Percentiles rank a stretch among this genome's conserved stretches.
phyloP scores from a whole-genome alignment of 2,113 vertebrate genomes.

The Grammomys surdaster region DNA sequence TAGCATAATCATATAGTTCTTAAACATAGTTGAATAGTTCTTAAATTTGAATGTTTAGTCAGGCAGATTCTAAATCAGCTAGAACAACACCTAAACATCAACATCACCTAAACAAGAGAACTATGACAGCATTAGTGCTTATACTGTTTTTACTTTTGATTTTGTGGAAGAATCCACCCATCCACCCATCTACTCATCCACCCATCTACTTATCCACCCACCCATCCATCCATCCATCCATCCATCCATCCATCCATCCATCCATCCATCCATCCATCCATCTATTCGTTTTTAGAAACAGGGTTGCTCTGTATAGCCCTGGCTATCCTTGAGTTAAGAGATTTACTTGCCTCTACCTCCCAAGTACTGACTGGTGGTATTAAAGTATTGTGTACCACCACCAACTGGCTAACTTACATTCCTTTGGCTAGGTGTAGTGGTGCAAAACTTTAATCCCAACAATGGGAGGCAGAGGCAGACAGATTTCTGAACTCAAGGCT shows the following conservation, averaged over 20 bases:
- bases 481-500: background rate
- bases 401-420: background rate
- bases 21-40: background rate
- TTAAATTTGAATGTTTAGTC: background rate
- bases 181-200: too few species aligned
- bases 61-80: background rate
- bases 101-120: constrained; percentile 15
- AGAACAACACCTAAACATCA: background rate
- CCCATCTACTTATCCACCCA: too few species aligned
- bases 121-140: background rate
- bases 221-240: background rate
- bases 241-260: background rate
- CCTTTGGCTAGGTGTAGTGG: background rate
- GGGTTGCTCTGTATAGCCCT: background rate
- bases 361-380: background rate
- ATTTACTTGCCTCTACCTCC: background rate
- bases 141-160: background rate
- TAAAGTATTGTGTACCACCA: background rate
- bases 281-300: background rate
- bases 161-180: background rate
- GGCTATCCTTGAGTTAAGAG: background rate
- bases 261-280: background rate
- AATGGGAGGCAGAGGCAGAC: background rate
- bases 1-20: background rate
- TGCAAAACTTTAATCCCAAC: background rate